phyloP scores from a whole-genome alignment of 2,797 vertebrate genomes.

The Myotis vivesi region DNA sequence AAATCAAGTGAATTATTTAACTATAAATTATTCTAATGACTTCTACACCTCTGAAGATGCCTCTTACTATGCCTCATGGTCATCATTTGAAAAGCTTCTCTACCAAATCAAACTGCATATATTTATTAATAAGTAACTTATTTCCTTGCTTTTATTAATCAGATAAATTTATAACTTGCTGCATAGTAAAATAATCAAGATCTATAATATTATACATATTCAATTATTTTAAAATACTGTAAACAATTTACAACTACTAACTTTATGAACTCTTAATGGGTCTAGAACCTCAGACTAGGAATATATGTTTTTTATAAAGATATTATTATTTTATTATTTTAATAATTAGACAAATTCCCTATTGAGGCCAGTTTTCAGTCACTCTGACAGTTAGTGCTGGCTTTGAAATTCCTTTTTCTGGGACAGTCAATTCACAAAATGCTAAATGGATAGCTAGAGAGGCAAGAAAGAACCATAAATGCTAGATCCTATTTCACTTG shows the following conservation, averaged over 20 bases:
- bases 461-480: neutral
- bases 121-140: neutral
- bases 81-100: neutral
- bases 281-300: neutral
- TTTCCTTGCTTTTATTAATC: neutral
- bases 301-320: neutral
- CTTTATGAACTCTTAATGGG: neutral
- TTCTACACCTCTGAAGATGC: neutral
- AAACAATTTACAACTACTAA: neutral
- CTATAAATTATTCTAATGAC: neutral
- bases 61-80: neutral
- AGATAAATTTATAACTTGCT: neutral
- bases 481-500: neutral
- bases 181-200: neutral
- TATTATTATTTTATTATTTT: slow-evolving; percentile 13
- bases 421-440: neutral
- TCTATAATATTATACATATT: neutral
- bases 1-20: neutral
- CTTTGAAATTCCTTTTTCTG: neutral
- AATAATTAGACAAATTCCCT: neutral
- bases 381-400: neutral
- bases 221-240: neutral
- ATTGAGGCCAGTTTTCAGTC: neutral
- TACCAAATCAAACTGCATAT: neutral
- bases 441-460: neutral